Conservation (phyloP, 2,797 vertebrate genomes). For the Rhynchonycteris naso region DNA sequence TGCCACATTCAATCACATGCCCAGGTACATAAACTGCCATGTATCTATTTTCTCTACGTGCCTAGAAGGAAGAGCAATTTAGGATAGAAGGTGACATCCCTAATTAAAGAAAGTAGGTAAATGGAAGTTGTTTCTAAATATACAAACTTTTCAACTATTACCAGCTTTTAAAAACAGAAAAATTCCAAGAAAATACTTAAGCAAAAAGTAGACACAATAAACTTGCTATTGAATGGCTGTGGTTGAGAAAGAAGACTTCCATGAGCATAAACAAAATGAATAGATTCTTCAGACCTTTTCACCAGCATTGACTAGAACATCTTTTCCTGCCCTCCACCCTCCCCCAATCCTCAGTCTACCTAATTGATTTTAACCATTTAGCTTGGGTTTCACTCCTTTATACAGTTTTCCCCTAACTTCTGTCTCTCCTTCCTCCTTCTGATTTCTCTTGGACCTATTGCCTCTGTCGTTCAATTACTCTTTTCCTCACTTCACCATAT, state of each 20-base stretch:
- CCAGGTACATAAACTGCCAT: neutral
- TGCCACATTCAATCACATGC: neutral
- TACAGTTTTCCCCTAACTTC: neutral
- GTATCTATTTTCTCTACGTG: neutral
- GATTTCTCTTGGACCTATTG: neutral
- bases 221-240: neutral
- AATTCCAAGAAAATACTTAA: slow-evolving; percentile 31
- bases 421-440: neutral
- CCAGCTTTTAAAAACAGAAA: neutral
- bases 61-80: slow-evolving; percentile 13
- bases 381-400: neutral
- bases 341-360: neutral
- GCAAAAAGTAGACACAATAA: neutral
- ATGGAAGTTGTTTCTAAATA: slow-evolving; percentile 6
- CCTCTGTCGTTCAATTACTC: neutral
- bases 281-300: no score
- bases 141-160: neutral
- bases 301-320: neutral
- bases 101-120: slow-evolving; percentile 32
- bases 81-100: slow-evolving; percentile 5
- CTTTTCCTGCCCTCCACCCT: neutral
- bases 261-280: neutral
- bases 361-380: neutral
- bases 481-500: neutral
- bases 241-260: neutral